Evolutionary conservation across 2,113 vertebrate genomes (phyloP).

Genomic region (Rhinoderma darwinii): DNA sequence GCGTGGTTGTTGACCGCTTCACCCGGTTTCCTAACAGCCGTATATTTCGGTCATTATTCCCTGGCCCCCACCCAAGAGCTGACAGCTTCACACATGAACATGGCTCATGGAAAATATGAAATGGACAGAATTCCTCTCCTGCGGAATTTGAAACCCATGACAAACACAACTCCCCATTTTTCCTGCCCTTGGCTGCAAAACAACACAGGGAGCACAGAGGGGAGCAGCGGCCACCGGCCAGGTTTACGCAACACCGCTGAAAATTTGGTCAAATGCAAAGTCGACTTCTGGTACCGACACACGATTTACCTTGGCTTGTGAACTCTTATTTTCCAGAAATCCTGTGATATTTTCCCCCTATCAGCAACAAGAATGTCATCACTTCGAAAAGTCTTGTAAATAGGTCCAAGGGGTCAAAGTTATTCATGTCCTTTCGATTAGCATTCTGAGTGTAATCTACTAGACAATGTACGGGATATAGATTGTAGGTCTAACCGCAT

Average conservation of each 20-base stretch:
- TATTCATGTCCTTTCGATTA: constrained; percentile 23
- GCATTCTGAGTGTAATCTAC: not conserved
- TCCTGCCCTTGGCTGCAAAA: constrained; percentile 51
- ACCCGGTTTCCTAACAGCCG: constrained; percentile 54
- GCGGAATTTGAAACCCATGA: constrained; percentile 46
- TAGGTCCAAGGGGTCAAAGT: constrained; percentile 47
- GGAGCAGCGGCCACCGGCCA: not conserved
- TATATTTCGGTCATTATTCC: constrained; percentile 62
- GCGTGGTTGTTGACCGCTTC: constrained; percentile 19
- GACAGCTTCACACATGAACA: constrained; percentile 46
- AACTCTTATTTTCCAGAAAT: constrained; percentile 33
- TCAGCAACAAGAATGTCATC: constrained; percentile 45
- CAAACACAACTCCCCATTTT: constrained; percentile 54
- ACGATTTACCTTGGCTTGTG: not conserved
- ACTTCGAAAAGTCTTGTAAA: constrained; percentile 15
- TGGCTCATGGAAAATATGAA: constrained; percentile 60
- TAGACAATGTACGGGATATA: not conserved
- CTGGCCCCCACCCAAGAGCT: constrained; percentile 49
- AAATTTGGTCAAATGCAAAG: not conserved
- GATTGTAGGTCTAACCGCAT: not conserved
- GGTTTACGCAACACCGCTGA: not conserved
- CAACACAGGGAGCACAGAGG: constrained; percentile 11
- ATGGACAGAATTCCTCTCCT: constrained; percentile 43
- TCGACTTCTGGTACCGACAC: not conserved
- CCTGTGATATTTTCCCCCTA: constrained; percentile 25